Percentiles rank a stretch among this genome's conserved stretches.
phyloP scores from a whole-genome alignment of 2,113 vertebrate species.

The Aspidoscelis tigris region DNA sequence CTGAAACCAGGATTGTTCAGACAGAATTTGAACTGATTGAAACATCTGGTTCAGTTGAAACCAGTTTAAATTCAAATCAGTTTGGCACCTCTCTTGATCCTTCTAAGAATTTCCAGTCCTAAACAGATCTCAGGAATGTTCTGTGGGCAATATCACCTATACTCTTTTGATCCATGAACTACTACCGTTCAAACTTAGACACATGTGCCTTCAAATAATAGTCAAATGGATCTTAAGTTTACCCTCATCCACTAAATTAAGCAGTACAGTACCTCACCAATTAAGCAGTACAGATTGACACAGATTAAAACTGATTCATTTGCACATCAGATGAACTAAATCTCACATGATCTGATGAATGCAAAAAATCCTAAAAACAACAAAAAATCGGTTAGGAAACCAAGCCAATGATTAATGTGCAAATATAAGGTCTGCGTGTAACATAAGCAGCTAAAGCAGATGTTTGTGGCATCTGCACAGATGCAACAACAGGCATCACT shows the following conservation, averaged over 20 bases:
- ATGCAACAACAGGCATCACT: neutral
- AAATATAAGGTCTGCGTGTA: neutral
- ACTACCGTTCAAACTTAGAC: neutral
- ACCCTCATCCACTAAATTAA: neutral
- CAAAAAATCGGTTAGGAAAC: neutral
- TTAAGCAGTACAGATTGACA: neutral
- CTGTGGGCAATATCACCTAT: too few species aligned
- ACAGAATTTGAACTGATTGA: too few species aligned
- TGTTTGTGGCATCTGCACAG: slow-evolving; percentile 4
- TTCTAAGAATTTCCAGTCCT: too few species aligned
- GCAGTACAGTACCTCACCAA: neutral
- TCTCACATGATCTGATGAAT: neutral
- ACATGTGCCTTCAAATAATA: neutral
- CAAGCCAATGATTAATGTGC: slow-evolving; percentile 10
- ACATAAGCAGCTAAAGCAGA: neutral
- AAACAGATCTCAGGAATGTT: too few species aligned
- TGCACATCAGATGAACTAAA: neutral
- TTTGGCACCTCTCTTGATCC: too few species aligned
- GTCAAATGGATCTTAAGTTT: neutral
- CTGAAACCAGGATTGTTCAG: too few species aligned
- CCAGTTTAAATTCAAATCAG: too few species aligned
- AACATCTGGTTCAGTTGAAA: too few species aligned
- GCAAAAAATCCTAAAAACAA: neutral
- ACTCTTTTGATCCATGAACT: neutral
- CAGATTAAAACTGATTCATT: neutral